A percentile compares a stretch with the other conserved stretches of the same genome.
These are phyloP conservation scores for Monoplex corrugatus DNA, from an alignment of 2,888 invertebrate genomes.

Conservation along the genomic window DNA sequence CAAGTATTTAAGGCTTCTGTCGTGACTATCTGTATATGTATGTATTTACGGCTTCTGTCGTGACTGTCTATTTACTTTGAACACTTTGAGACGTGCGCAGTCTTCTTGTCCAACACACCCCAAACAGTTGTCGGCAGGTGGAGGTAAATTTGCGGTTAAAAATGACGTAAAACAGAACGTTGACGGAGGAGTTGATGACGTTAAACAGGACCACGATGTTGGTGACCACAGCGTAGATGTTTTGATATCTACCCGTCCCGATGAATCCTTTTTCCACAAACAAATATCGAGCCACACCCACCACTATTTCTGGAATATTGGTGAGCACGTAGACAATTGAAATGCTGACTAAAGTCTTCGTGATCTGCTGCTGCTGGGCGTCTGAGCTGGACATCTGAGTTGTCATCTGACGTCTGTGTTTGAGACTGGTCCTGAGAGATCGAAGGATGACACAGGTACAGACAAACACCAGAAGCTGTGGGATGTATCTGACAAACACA, in stretches of 20 bases:
- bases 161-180: background rate
- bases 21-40: no score
- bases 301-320: background rate
- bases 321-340: background rate
- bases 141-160: background rate
- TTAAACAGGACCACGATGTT: background rate
- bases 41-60: no score
- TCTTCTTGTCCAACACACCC: no score
- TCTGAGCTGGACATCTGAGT: no score
- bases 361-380: background rate
- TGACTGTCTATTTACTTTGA: no score
- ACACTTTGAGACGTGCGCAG: no score
- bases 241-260: background rate
- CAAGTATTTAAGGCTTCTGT: no score
- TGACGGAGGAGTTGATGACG: constrained; percentile 26
- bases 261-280: background rate
- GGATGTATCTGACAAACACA: background rate
- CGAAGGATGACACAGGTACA: constrained; percentile 8
- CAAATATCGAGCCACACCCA: background rate
- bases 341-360: constrained; percentile 19
- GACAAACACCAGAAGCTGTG: background rate
- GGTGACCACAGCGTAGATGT: background rate
- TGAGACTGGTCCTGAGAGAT: background rate
- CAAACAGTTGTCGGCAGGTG: background rate
- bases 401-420: background rate